Evolutionary conservation across 2,113 vertebrate species (phyloP), one percentile per base, ranked within the genome.

Genomic region (Diphyllodes magnificus): DNA sequence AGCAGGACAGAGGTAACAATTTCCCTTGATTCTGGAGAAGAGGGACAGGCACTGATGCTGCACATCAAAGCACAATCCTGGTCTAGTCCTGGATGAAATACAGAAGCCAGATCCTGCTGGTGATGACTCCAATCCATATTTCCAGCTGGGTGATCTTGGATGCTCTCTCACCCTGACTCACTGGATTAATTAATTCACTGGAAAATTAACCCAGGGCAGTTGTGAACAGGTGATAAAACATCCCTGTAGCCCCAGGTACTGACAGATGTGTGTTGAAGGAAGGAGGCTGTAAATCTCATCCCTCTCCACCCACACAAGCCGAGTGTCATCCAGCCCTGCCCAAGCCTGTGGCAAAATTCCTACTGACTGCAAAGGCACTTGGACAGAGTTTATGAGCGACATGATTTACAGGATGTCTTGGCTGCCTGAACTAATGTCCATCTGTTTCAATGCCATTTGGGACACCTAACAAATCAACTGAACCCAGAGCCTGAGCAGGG

Each of bases 401-500:
- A 51, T 71, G 64, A 93, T 93, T 92, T 90, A 95, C 54, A 90
- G 47, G 44, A 44, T 63, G 51, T 75, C 76, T 77, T 73, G 30
- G 21, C 76, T 94, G 90, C 82, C 76, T 83, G 80, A 93, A 75
- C 80, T 94, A 88, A 88, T 71, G 60, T 53, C 80, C 86, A 59
- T 75, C 83, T 92, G 72, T 64, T 94, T 78, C 66, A 72, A 44
- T 19, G 72, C 56, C 83, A 40, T 75, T 92, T 93, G 78, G 0
- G 17, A 39, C 39, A 35, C 60, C 56, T 77, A 73, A 75, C 33
- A 81, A 93, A 88, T 81, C 0, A 9, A 15, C 57, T 68, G 79
- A 88, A 39, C 71, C 39, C 3, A 0, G 45, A 63, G 18, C 19
- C 8, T 3, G 73, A 60, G 30, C 71, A 93, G 47, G 42, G 16